Evolutionary conservation across 2,797 vertebrate genomes (phyloP).

Genomic region (Onychomys arenicola): DNA sequence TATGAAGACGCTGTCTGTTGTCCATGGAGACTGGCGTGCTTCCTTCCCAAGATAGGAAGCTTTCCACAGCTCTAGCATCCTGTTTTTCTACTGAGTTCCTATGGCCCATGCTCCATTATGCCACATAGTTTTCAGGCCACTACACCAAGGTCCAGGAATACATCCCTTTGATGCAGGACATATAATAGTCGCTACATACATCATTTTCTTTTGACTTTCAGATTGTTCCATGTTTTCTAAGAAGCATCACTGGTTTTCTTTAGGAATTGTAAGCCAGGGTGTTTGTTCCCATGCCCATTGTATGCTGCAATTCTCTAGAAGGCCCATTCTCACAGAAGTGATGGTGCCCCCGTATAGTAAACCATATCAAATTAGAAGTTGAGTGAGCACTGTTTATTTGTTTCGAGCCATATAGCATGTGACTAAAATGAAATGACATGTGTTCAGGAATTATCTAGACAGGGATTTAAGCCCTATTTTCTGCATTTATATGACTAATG

Average conservation of each 20-base stretch:
- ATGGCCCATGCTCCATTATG: neutral
- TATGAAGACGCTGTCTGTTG: neutral
- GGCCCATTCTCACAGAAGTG: neutral
- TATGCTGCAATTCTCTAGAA: neutral
- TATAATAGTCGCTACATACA: neutral
- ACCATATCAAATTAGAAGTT: neutral
- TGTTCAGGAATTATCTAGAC: neutral
- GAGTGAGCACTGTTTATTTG: neutral
- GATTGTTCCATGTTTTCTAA: constrained; percentile 19
- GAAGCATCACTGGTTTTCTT: neutral
- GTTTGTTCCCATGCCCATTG: neutral
- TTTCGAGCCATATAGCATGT: neutral
- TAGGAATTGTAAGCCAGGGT: neutral
- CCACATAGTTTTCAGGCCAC: neutral
- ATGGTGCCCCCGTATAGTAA: neutral
- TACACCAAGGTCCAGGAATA: neutral
- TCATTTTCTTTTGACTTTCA: constrained; percentile 7
- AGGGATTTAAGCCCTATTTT: neutral
- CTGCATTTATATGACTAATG: neutral
- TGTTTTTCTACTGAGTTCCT: neutral
- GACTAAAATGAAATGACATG: neutral
- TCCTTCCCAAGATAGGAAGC: neutral
- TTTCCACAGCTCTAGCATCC: neutral
- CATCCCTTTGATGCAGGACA: neutral
- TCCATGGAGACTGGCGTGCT: neutral